These are phyloP conservation scores for Mormyrus iriodes DNA, from an alignment of 2,113 vertebrate species.

Conservation along the genomic window DNA sequence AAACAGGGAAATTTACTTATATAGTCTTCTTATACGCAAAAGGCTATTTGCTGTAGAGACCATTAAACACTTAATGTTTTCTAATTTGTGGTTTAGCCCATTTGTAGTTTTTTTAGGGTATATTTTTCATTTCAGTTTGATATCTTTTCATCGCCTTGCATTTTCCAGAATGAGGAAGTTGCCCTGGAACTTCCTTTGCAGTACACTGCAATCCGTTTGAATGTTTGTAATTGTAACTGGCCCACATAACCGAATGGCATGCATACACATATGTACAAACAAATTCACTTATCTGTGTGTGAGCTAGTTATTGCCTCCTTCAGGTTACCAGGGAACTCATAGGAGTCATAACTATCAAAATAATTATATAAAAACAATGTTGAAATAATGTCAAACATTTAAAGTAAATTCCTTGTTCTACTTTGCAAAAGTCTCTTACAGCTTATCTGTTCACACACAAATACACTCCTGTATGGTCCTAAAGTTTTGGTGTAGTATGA, in stretches of 20 bases:
- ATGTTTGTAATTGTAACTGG: not conserved
- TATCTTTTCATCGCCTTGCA: not conserved
- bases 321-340: not conserved
- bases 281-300: not conserved
- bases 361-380: not conserved
- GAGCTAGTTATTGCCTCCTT: not conserved
- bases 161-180: not conserved
- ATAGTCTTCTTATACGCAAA: too few species aligned
- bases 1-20: too few species aligned
- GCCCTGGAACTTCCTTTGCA: not conserved
- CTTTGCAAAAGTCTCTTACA: not conserved
- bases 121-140: not conserved
- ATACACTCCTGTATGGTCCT: not conserved
- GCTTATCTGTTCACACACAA: not conserved
- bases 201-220: not conserved
- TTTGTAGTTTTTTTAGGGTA: not conserved
- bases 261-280: not conserved
- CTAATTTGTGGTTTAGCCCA: not conserved
- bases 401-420: not conserved
- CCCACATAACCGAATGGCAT: not conserved
- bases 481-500: not conserved
- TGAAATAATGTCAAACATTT: not conserved
- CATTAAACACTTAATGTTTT: not conserved
- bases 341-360: too few species aligned
- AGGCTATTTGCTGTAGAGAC: not conserved